A percentile compares a stretch with the other conserved stretches of the same genome.
Conservation (phyloP, 2,113 vertebrate species). For the Paramormyrops kingsleyae region DNA sequence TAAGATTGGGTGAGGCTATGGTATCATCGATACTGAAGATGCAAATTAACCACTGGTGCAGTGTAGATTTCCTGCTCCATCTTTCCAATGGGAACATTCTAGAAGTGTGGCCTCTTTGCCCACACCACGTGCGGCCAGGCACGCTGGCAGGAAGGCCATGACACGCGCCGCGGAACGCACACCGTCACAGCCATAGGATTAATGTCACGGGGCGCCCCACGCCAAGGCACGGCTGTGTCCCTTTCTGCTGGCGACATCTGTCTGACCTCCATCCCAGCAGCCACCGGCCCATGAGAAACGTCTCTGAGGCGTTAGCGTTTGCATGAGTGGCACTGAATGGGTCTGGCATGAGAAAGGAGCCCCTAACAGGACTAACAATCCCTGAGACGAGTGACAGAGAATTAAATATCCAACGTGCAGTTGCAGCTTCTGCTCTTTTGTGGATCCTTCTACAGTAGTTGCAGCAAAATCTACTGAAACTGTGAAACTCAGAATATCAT, state of each 20-base stretch:
- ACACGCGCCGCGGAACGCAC: neutral
- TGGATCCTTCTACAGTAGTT: neutral
- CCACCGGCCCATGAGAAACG: constrained; percentile 58
- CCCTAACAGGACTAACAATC: constrained; percentile 42
- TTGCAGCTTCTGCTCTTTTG: constrained; percentile 32
- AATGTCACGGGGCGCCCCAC: neutral
- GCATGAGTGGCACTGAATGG: constrained; percentile 56
- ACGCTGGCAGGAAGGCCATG: neutral
- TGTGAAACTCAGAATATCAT: constrained; percentile 31
- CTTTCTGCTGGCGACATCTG: constrained; percentile 20
- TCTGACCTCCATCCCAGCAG: constrained; percentile 55
- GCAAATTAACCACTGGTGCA: neutral
- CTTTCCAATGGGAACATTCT: neutral
- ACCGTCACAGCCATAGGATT: neutral
- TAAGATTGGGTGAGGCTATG: neutral
- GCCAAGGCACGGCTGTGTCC: neutral
- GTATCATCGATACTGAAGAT: neutral
- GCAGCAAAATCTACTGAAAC: neutral
- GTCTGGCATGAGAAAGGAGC: constrained; percentile 48
- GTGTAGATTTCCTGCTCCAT: neutral
- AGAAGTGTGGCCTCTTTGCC: too few species aligned
- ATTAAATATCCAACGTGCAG: constrained; percentile 52
- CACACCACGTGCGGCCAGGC: neutral
- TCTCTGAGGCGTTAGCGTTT: constrained; percentile 54
- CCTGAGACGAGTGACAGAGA: constrained; percentile 56